Evolutionary conservation across 1,140 invertebrate species (phyloP), one percentile per base, ranked within the genome.

Genomic region (Cyrtorhinus lividipennis): DNA sequence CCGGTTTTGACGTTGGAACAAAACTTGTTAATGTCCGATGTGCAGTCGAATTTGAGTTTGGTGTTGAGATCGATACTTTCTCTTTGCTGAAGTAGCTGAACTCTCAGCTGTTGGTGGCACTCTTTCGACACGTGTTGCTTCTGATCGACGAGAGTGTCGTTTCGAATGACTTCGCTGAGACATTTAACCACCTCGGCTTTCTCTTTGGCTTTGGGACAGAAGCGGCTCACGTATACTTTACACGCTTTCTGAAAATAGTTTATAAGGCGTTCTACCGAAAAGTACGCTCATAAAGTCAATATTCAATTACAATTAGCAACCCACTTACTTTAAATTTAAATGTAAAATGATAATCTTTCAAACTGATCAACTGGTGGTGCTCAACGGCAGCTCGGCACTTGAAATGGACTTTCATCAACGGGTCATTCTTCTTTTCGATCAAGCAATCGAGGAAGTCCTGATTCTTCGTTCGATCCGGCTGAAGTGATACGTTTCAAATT

Each of bases 281-380:
- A n/a, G n/a, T n/a, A n/a, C n/a, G n/a, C n/a, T n/a, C n/a, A n/a
- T n/a, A n/a, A n/a, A n/a, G n/a, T n/a, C n/a, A n/a, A n/a, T n/a
- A n/a, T n/a, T n/a, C n/a, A n/a, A n/a, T n/a, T n/a, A n/a, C n/a
- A n/a, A n/a, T n/a, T n/a, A n/a, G n/a, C n/a, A n/a, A n/a, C n/a
- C n/a, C 56, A 24, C 46, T 48, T 62, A 65, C 64, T 61, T 96
- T 96, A 73, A 99, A 98, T 72, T 93, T 94, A 68, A 87, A 89
- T 22, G 87, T 93, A 73, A 98, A 98, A 70, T 85, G 85, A 72
- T 93, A 96, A 76, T 95, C 91, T 73, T 96, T 93, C 63, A 98
- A 74, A 5, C 90, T 88, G 57, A 96, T 88, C 48, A 95, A 76
- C 75, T 93, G 89, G 71, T 90, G 87, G 78, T 98, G 95, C 75